Conservation (phyloP, 2,888 invertebrate genomes). For the Lasius fuliginosus region DNA sequence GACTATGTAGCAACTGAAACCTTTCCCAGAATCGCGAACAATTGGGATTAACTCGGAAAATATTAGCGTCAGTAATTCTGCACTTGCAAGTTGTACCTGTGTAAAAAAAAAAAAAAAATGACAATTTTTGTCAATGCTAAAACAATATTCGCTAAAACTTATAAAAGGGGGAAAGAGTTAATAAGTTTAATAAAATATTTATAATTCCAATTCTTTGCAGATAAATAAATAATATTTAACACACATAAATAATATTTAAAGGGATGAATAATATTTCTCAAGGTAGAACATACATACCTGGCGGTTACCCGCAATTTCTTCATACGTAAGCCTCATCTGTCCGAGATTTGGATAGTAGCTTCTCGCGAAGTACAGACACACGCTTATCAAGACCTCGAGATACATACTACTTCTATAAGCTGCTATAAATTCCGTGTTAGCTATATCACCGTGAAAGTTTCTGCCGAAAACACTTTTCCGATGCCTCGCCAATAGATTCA, state of each 20-base stretch:
- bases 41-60: constrained; percentile 91
- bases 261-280: not conserved
- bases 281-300: constrained; percentile 82
- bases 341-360: constrained; percentile 93
- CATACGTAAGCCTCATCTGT: constrained; percentile 89
- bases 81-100: constrained; percentile 91
- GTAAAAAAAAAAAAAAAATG: constrained; percentile 34
- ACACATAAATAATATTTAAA: not conserved
- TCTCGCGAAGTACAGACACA: constrained; percentile 93
- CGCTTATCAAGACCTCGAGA: constrained; percentile 91
- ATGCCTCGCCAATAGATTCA: constrained; percentile 91
- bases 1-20: constrained; percentile 92
- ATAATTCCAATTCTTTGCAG: not conserved
- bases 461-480: constrained; percentile 92
- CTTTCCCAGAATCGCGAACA: constrained; percentile 92
- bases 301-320: constrained; percentile 92
- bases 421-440: constrained; percentile 89
- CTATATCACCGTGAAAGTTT: constrained; percentile 89
- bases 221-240: not conserved
- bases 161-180: not conserved
- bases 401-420: constrained; percentile 93
- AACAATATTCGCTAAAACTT: not conserved
- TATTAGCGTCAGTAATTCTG: constrained; percentile 91
- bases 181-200: not conserved
- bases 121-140: constrained; percentile 2